Evolutionary conservation across 1,140 invertebrate species (phyloP).

Genomic region (Cyrtorhinus lividipennis): DNA sequence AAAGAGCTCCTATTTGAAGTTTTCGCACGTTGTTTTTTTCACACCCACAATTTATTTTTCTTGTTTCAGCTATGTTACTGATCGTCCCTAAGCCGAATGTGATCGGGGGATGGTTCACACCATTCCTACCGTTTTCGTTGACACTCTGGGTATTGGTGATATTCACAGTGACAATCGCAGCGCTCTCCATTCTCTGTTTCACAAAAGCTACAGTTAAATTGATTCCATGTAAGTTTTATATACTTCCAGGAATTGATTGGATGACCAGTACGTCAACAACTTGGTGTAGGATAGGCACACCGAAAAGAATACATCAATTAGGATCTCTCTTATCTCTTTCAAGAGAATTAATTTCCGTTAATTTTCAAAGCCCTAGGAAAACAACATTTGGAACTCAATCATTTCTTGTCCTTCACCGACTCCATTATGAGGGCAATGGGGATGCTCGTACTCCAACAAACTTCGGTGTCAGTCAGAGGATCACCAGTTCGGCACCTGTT

Average conservation of each 20-base stretch:
- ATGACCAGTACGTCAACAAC: neutral
- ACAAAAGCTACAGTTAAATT: neutral
- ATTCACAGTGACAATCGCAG: neutral
- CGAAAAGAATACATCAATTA: no score
- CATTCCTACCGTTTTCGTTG: neutral
- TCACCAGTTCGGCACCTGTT: neutral
- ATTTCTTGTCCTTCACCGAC: neutral
- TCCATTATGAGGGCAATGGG: neutral
- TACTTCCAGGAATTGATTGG: neutral
- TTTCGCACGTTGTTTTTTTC: no score
- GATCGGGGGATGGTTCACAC: neutral
- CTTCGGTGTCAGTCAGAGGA: neutral
- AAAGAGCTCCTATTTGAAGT: no score
- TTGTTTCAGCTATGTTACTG: neutral
- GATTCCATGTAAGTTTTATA: neutral
- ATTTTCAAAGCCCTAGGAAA: no score
- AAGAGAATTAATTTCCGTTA: no score
- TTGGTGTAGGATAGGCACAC: no score
- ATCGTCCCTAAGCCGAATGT: neutral
- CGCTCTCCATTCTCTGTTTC: neutral
- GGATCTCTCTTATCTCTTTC: no score
- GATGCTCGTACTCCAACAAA: neutral
- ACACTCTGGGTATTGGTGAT: neutral
- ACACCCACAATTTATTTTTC: no score
- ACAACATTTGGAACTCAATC: no score